Percentiles rank a stretch among this genome's conserved stretches.
These are phyloP conservation scores for Podarcis muralis DNA, from an alignment of 2,113 vertebrate species.

Conservation along the genomic window DNA sequence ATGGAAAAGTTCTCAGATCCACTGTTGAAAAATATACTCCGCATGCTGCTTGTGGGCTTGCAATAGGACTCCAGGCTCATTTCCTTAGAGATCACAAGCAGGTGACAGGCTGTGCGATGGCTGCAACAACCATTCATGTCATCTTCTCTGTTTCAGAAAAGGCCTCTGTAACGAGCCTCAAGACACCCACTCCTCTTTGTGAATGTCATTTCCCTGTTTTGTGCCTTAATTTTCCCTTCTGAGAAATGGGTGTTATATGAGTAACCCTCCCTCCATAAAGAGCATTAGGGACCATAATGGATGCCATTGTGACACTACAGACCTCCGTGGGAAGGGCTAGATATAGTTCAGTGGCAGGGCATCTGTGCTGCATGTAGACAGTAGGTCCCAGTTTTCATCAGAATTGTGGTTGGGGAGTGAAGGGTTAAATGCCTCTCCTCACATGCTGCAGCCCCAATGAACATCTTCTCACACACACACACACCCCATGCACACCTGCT, in stretches of 20 bases:
- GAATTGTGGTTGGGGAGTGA: no score
- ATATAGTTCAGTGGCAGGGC: no score
- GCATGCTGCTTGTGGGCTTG: accelerated
- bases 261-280: not conserved
- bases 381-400: no score
- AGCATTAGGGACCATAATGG: not conserved
- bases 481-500: no score
- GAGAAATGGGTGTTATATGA: not conserved
- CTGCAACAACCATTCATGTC: not conserved
- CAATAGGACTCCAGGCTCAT: not conserved
- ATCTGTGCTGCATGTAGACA: no score
- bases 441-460: no score
- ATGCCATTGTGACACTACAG: not conserved
- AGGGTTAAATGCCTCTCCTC: no score
- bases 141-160: not conserved
- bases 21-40: not conserved
- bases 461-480: no score
- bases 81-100: not conserved
- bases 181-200: not conserved
- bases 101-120: not conserved
- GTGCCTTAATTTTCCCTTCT: not conserved
- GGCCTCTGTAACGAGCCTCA: not conserved
- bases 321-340: no score
- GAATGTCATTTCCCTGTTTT: not conserved
- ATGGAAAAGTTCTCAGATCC: not conserved